These are phyloP conservation scores for Platysternon megacephalum DNA, from an alignment of 2,113 vertebrate species.

Conservation along the genomic window DNA sequence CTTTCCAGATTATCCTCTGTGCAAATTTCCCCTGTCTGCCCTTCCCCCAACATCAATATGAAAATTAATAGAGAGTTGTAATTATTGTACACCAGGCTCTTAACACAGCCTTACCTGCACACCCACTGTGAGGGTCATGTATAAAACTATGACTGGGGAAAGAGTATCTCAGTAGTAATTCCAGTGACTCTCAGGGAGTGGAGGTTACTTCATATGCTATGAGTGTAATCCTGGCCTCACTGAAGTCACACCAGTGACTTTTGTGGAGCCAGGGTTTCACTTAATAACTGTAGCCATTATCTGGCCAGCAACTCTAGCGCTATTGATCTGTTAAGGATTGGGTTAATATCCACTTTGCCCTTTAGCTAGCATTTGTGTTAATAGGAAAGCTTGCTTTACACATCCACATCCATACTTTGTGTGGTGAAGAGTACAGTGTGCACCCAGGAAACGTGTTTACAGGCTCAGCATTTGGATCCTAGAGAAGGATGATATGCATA, in stretches of 20 bases:
- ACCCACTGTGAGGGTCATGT: not conserved
- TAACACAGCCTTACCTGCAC: not conserved
- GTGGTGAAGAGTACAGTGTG: not conserved
- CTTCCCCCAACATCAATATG: not conserved
- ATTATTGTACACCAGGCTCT: not conserved
- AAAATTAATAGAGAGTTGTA: not conserved
- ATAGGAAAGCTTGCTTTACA: not conserved
- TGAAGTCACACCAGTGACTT: not conserved
- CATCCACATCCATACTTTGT: not conserved
- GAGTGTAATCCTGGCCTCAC: not conserved
- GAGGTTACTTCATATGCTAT: not conserved
- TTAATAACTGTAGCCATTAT: not conserved
- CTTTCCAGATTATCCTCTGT: not conserved
- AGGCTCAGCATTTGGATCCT: not conserved
- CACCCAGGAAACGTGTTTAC: rapidly evolving
- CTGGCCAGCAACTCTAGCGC: not conserved
- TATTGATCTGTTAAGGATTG: constrained; percentile 6
- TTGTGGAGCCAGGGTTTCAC: not conserved
- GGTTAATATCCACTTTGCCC: constrained; percentile 26
- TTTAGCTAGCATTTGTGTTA: not conserved
- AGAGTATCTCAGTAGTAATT: not conserved
- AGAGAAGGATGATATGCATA: not conserved
- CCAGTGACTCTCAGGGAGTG: not conserved
- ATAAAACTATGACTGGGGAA: not conserved
- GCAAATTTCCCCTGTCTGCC: not conserved